Evolutionary conservation across 2,113 vertebrate genomes (phyloP).

Genomic region (Struthidea cinerea): DNA sequence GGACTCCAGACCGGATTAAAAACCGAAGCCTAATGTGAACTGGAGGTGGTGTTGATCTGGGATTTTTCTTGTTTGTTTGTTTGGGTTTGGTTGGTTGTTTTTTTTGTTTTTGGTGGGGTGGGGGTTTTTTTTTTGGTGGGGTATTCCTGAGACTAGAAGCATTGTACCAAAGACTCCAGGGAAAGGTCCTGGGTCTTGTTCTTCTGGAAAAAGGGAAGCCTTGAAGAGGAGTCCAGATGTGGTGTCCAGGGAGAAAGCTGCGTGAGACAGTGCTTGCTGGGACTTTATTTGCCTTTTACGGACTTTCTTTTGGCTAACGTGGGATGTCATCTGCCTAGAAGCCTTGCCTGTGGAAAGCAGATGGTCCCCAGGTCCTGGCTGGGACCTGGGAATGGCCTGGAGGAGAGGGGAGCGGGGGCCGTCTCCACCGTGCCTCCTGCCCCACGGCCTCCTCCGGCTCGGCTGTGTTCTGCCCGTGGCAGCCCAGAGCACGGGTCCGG

Average conservation of each 20-base stretch:
- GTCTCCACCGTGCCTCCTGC: not conserved
- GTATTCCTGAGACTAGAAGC: not conserved
- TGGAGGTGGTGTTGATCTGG: not conserved
- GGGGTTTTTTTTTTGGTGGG: accelerated
- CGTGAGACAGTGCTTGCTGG: not conserved
- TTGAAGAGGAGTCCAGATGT: slow-evolving; percentile 43
- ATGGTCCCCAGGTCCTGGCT: not conserved
- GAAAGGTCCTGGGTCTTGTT: not conserved
- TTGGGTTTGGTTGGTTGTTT: not conserved
- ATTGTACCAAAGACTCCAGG: not conserved
- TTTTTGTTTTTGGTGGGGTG: not conserved
- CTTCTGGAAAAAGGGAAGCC: not conserved
- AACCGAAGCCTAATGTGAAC: not conserved
- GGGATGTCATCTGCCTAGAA: not conserved
- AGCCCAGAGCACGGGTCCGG: accelerated
- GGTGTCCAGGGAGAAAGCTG: not conserved
- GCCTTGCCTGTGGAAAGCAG: not conserved
- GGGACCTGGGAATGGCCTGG: not conserved
- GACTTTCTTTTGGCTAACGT: not conserved
- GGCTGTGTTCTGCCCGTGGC: not conserved
- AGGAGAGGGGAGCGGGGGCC: not conserved
- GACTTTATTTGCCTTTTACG: slow-evolving; percentile 21
- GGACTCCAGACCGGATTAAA: not conserved
- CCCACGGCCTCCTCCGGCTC: accelerated
- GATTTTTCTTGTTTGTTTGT: not conserved